Conservation (phyloP, 2,113 vertebrate species). For the Calyptomena viridis region DNA sequence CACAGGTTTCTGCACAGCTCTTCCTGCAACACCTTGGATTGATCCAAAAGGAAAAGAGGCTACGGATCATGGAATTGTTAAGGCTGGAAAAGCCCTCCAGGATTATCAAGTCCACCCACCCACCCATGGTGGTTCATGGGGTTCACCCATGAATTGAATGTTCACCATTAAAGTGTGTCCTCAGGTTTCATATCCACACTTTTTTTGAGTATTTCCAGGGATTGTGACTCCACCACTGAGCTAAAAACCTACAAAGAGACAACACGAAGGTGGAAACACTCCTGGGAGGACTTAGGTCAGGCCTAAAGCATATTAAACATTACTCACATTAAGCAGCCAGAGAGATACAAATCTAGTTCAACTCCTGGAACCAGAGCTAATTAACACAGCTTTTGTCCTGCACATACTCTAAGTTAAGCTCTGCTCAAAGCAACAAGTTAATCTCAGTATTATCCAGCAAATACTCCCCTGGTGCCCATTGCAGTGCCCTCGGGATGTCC, state of each 20-base stretch:
- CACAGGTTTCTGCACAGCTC: background rate
- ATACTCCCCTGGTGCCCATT: no score
- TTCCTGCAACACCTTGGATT: background rate
- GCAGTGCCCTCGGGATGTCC: background rate
- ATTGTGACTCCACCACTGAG: background rate
- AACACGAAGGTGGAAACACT: background rate
- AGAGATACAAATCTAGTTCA: background rate
- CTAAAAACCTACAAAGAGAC: background rate
- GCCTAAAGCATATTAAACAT: background rate
- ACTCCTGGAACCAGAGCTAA: background rate
- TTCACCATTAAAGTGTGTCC: background rate
- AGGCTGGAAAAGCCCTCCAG: background rate
- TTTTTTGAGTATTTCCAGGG: no score
- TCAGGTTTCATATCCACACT: background rate
- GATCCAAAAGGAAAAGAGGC: background rate
- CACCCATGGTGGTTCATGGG: no score
- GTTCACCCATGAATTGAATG: no score
- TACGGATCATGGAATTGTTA: background rate
- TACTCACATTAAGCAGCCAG: background rate
- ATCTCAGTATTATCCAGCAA: background rate
- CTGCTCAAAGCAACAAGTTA: background rate
- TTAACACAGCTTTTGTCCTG: background rate
- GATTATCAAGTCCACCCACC: background rate
- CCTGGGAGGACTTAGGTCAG: background rate
- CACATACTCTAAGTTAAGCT: accelerated